Evolutionary conservation across 1,140 invertebrate genomes (phyloP).

Genomic region (Euschistus heros): DNA sequence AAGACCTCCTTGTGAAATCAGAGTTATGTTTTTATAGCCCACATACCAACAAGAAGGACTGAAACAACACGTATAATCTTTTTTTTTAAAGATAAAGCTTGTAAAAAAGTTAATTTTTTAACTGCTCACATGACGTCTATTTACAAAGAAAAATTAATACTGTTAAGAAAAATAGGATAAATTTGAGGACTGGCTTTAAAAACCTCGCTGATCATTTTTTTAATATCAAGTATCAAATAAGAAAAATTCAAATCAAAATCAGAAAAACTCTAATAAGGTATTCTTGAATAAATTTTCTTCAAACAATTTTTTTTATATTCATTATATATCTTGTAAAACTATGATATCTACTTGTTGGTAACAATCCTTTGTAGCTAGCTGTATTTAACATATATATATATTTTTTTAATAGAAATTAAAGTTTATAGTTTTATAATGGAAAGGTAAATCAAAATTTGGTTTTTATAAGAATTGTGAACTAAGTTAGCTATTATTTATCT

Average conservation of each 20-base stretch:
- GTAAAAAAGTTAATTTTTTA: not conserved
- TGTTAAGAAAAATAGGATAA: not conserved
- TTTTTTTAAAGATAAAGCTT: not conserved
- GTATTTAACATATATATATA: not conserved
- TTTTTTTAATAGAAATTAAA: not conserved
- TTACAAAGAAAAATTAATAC: not conserved
- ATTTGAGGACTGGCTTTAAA: not conserved
- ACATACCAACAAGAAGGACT: slow-evolving; percentile 30
- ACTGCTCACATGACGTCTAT: slow-evolving; percentile 16
- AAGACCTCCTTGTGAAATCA: slow-evolving; percentile 54
- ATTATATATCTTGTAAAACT: too few relatives aligned
- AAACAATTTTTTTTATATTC: too few relatives aligned
- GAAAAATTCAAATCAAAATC: too few relatives aligned
- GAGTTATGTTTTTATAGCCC: slow-evolving; percentile 46
- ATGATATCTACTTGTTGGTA: not conserved
- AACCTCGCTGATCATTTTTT: not conserved
- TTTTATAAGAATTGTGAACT: not conserved
- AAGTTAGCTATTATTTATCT: too few relatives aligned
- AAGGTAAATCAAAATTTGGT: not conserved
- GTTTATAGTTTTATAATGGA: not conserved
- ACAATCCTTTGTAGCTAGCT: not conserved
- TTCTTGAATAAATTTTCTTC: too few relatives aligned
- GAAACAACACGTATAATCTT: slow-evolving; percentile 11
- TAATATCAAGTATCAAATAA: not conserved
- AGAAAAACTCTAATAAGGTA: too few relatives aligned